phyloP scores from a whole-genome alignment of 92 coral and sea anemone species.

The Palythoa grandis region DNA sequence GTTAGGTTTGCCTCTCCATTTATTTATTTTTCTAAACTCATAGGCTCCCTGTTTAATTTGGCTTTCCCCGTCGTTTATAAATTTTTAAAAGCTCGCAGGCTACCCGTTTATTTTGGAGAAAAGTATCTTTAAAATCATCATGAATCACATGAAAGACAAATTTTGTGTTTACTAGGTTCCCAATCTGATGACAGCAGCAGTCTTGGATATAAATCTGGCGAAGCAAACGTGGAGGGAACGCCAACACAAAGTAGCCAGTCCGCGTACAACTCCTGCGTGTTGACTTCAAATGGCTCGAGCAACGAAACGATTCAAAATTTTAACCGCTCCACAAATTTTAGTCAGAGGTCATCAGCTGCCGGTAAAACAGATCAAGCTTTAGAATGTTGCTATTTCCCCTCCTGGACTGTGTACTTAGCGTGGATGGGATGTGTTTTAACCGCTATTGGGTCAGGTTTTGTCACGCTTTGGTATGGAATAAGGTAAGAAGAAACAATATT shows the following conservation, averaged over 20 bases:
- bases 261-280: slow-evolving; percentile 31
- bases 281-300: slow-evolving; percentile 35
- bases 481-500: slow-evolving; percentile 54
- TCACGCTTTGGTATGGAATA: slow-evolving; percentile 78
- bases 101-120: too few relatives aligned
- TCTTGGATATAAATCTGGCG: slow-evolving; percentile 55
- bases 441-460: slow-evolving; percentile 42
- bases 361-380: slow-evolving; percentile 18
- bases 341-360: not conserved
- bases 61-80: too few relatives aligned
- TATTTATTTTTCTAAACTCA: too few relatives aligned
- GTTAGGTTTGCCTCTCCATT: too few relatives aligned
- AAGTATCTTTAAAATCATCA: not conserved
- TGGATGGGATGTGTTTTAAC: slow-evolving; percentile 81
- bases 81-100: too few relatives aligned
- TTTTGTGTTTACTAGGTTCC: not conserved
- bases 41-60: too few relatives aligned
- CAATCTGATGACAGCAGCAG: slow-evolving; percentile 50
- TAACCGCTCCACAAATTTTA: slow-evolving; percentile 8
- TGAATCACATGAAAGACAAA: not conserved
- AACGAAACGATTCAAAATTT: not conserved
- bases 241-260: not conserved
- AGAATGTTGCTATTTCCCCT: slow-evolving; percentile 43
- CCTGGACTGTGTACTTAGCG: slow-evolving; percentile 65
- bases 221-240: slow-evolving; percentile 5